Evolutionary conservation across 2,888 invertebrate genomes (phyloP), one percentile per base, ranked within the genome.

Genomic region (Neuroscelio doddi): DNA sequence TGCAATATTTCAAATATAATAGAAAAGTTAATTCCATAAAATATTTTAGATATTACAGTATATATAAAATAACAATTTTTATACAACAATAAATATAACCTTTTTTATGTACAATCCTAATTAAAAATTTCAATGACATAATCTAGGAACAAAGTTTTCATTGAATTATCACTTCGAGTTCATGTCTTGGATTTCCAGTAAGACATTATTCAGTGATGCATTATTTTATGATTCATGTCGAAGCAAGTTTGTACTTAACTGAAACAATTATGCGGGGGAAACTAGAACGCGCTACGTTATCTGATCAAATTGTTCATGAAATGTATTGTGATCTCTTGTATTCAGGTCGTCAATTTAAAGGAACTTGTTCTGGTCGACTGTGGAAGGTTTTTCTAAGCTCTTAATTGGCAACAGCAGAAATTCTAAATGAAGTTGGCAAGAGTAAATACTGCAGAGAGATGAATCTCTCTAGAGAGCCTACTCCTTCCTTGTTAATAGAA

Each of bases 381-480:
- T 61, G 42, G 52, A 39, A 49, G 26, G 46, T 51, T 63, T 56
- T 51, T 56, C 45, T 36, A 51, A 63, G 55, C 56, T 56, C 45
- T 51, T 63, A 57, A 63, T 63, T 63, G 62, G 57, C 47, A 32
- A 1, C 9, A n/a, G 10, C 10, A 3, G 15, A 16, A 34, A 47
- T 52, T 56, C 42, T 15, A 46, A 42, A 47, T 47, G 15, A 52
- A 57, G 21, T 55, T 62, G 7, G 12, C 14, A 12, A 56, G 51
- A 47, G 56, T 52, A 63, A 63, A 62, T 49, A 50, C 42, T 36
- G 29, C 21, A 45, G 44, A 21, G 46, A 45, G 46, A 59, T 57
- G 38, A 27, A 39, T 51, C 38, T 10, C 45, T 51, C 39, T 4
- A 24, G 27, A 14, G 32, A 32, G 30, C 38, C 44, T 30, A 12